Conservation (phyloP, 2,888 invertebrate species). For the Dioctria linearis region DNA sequence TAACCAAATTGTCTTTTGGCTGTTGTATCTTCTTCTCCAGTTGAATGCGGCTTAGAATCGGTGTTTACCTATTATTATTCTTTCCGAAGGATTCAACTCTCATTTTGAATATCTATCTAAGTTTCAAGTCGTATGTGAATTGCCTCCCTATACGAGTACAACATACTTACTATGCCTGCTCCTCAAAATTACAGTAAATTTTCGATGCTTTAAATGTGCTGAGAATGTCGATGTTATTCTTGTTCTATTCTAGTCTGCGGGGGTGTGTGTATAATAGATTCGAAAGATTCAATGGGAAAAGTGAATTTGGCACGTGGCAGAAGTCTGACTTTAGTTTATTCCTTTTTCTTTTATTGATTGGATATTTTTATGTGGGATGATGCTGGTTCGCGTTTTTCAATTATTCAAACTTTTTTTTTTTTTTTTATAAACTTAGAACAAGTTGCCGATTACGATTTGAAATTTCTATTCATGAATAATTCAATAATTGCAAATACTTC, state of each 20-base stretch:
- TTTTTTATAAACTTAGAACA: no score
- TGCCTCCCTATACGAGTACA: neutral
- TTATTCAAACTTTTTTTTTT: no score
- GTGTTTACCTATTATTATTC: neutral
- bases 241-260: neutral
- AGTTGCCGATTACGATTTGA: no score
- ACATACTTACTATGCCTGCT: no score
- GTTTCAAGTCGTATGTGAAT: constrained; percentile 3
- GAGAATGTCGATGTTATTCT: neutral
- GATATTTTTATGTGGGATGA: no score
- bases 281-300: neutral
- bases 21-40: neutral
- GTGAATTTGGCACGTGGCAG: neutral
- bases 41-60: neutral
- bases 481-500: no score
- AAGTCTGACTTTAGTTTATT: neutral
- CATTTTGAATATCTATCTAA: no score
- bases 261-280: neutral
- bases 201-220: neutral
- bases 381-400: no score
- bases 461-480: no score
- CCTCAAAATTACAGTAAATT: neutral
- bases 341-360: neutral
- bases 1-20: constrained; percentile 13
- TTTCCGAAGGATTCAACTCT: neutral